Base-by-base conservation (phyloP, 2,888 invertebrate species). In the Eledona agricola region DNA sequence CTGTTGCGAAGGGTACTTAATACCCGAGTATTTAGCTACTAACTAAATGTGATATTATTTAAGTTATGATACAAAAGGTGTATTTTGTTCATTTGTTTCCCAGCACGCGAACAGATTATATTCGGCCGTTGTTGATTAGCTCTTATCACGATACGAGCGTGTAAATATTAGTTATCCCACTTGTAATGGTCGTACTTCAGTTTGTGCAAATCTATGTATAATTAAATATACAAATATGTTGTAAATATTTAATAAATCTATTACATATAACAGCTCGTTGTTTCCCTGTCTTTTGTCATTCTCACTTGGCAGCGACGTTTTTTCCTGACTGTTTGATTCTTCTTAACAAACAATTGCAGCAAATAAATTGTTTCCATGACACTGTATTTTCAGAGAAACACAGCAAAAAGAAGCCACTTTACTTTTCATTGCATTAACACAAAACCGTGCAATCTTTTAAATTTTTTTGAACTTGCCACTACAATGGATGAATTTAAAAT, bases 31-130 rank as follows among this genome's bases (percentile, higher is more conserved):
- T 20, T 22, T 22, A 45, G 38, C 45, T 51, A 34, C 28, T 46
- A 62, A 40, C 62, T 69, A 64, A 65, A 70, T 72, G 72, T 72
- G 72, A 72, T 72, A 72, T 62, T 67, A 65, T 64, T 69, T 72
- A 70, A 72, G 71, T 68, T 70, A 55, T 60, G 53, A 59, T 55
- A 49, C 43, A 51, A 42, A 49, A 47, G 42, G 47, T 54, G 53
- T 54, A 54, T 34, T 54, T 49, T 53, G 34, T 53, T 45, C 53
- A 53, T 49, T 49, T 54, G 53, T 54, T 54, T 54, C 42, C 22
- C 53, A 54, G 53, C 53, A 54, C 49, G 53, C 53, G 40, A 47
- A 49, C 29, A 49, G 49, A 49, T 54, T 54, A 54, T 54, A 42
- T 53, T 47, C 37, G 42, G 49, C 22, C 37, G 29, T 54, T 54